These are phyloP conservation scores for Silurus glanis DNA, from an alignment of 2,113 vertebrate genomes.

Conservation along the genomic window DNA sequence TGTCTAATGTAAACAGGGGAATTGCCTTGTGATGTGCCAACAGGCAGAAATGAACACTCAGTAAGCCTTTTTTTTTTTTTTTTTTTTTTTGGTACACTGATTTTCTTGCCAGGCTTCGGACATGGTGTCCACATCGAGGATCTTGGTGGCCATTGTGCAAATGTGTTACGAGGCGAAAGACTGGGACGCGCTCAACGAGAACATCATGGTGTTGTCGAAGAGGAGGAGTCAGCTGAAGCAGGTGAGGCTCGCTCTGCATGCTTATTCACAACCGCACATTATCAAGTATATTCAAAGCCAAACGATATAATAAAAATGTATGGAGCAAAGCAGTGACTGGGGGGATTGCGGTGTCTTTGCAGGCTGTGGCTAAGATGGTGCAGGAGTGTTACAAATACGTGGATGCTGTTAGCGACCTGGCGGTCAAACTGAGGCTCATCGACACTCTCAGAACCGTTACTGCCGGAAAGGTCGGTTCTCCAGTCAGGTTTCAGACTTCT, in stretches of 20 bases:
- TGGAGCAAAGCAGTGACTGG: not conserved
- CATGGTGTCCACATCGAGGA: slow-evolving; percentile 96
- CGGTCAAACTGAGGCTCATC: slow-evolving; percentile 91
- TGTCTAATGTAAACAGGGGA: not conserved
- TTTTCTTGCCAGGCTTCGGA: slow-evolving; percentile 85
- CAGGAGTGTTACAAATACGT: slow-evolving; percentile 97
- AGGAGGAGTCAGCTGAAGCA: slow-evolving; percentile 97
- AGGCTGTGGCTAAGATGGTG: slow-evolving; percentile 99
- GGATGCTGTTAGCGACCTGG: slow-evolving; percentile 85
- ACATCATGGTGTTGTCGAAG: slow-evolving; percentile 94
- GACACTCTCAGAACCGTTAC: slow-evolving; percentile 96
- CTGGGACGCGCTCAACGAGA: slow-evolving; percentile 97
- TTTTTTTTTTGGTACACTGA: not conserved
- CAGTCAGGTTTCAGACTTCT: not conserved
- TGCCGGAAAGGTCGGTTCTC: slow-evolving; percentile 86
- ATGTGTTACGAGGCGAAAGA: slow-evolving; percentile 97
- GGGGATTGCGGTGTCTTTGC: slow-evolving; percentile 12
- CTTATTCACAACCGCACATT: not conserved
- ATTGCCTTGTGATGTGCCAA: not conserved
- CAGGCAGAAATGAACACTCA: not conserved
- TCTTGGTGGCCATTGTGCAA: slow-evolving; percentile 94
- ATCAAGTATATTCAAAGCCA: not conserved
- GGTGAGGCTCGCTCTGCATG: slow-evolving; percentile 66
- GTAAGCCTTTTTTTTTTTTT: not conserved
- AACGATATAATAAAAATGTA: not conserved